phyloP scores from a whole-genome alignment of 2,113 vertebrate genomes.

The Calyptommatus sinebrachiatus region DNA sequence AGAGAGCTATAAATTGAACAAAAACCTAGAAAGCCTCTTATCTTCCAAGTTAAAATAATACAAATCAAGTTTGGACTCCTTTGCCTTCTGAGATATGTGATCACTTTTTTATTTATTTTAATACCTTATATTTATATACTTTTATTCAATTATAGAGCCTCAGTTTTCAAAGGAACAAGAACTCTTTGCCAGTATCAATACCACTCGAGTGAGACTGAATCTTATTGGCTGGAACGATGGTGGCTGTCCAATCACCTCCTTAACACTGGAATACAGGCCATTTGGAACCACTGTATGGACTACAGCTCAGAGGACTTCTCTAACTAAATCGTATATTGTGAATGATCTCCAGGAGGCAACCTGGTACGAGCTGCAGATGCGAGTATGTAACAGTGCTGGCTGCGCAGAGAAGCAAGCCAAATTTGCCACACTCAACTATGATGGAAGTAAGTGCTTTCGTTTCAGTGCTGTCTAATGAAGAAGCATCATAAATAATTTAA shows the following conservation, averaged over 20 bases:
- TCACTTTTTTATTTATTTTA: slow-evolving; percentile 3
- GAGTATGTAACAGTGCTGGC: slow-evolving; percentile 95
- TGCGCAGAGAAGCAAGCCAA: slow-evolving; percentile 92
- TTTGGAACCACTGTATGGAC: slow-evolving; percentile 91
- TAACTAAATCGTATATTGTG: slow-evolving; percentile 93
- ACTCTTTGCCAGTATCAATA: slow-evolving; percentile 95
- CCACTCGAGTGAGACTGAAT: slow-evolving; percentile 87
- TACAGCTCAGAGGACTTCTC: slow-evolving; percentile 89
- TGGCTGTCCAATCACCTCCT: slow-evolving; percentile 95
- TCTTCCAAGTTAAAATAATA: background rate
- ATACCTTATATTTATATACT: slow-evolving; percentile 12
- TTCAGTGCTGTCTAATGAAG: background rate
- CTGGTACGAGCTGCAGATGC: slow-evolving; percentile 97
- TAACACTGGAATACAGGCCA: slow-evolving; percentile 92
- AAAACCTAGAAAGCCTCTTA: background rate
- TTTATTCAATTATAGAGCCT: slow-evolving; percentile 76
- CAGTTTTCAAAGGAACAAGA: slow-evolving; percentile 99
- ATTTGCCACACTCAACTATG: slow-evolving; percentile 91
- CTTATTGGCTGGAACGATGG: slow-evolving; percentile 97
- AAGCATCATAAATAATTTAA: slow-evolving; percentile 13
- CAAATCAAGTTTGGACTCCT: background rate
- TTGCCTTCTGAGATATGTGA: background rate
- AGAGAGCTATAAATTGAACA: too few relatives aligned
- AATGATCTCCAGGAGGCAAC: slow-evolving; percentile 94
- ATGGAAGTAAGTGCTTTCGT: slow-evolving; percentile 87